These are phyloP conservation scores for Chlorocebus sabaeus DNA, from an alignment of 2,113 vertebrate species.

Conservation along the genomic window DNA sequence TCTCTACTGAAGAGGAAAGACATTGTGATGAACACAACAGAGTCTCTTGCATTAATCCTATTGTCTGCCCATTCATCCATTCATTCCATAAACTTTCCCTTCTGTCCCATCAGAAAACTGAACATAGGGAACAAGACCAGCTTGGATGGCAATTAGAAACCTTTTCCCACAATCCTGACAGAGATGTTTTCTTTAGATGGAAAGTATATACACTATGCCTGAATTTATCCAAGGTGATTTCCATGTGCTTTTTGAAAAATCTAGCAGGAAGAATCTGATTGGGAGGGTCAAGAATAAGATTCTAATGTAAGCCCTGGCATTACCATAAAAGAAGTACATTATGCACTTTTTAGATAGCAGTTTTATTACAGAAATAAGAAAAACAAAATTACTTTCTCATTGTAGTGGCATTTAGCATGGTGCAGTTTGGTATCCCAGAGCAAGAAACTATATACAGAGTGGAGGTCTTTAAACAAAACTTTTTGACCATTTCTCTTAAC, in stretches of 20 bases:
- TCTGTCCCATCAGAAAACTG: not conserved
- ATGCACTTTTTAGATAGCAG: not conserved
- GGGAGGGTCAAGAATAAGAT: not conserved
- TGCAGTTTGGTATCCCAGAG: not conserved
- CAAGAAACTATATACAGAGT: not conserved
- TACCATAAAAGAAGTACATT: not conserved
- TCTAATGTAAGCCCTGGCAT: not conserved
- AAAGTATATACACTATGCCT: not conserved
- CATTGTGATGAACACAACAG: not conserved
- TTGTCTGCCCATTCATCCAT: not conserved
- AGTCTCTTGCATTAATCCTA: not conserved
- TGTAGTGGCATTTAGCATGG: not conserved
- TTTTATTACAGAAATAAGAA: not conserved
- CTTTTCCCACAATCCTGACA: not conserved
- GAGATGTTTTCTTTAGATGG: not conserved
- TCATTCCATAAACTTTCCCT: not conserved
- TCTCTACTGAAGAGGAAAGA: not conserved
- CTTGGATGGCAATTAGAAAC: not conserved
- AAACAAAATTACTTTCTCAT: not conserved
- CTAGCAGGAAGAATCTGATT: not conserved
- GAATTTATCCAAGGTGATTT: not conserved
- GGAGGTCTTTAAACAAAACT: not conserved
- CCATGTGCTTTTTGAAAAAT: not conserved
- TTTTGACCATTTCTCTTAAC: not conserved
- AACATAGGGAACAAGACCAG: not conserved